Conservation (phyloP, 2,888 invertebrate genomes). For the Electrophaes corylata region DNA sequence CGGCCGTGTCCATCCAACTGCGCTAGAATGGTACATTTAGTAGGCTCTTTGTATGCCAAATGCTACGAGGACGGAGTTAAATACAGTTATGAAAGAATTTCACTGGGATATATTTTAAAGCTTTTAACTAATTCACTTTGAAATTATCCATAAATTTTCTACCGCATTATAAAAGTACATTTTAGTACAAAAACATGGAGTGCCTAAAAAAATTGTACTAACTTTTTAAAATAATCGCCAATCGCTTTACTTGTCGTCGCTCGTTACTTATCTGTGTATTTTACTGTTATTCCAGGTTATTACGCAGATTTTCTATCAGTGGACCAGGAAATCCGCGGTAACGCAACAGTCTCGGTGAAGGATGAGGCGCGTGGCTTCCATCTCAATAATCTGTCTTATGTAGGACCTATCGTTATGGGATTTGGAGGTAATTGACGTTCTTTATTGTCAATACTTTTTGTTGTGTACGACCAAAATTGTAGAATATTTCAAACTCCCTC, state of each 20-base stretch:
- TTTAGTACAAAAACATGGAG: too few relatives aligned
- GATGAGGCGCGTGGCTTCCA: conserved; percentile 93
- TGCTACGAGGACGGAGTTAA: not conserved
- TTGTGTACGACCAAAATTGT: too few relatives aligned
- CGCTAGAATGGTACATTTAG: conserved; percentile 10
- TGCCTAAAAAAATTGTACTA: too few relatives aligned
- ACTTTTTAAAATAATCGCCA: too few relatives aligned
- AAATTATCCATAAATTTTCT: too few relatives aligned
- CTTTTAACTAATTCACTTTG: too few relatives aligned
- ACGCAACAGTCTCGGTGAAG: conserved; percentile 90
- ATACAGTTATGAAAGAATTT: too few relatives aligned
- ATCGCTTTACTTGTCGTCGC: too few relatives aligned
- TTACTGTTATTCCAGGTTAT: conserved; percentile 85
- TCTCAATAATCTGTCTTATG: conserved; percentile 95
- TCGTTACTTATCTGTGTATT: too few relatives aligned
- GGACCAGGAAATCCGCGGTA: conserved; percentile 90
- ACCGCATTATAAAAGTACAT: too few relatives aligned
- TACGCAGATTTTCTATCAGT: conserved; percentile 92
- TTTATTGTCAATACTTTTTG: not conserved
- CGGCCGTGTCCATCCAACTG: conserved; percentile 42
- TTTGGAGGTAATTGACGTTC: conserved; percentile 90
- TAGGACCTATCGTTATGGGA: conserved; percentile 99
- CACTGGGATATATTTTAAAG: too few relatives aligned
- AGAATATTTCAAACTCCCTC: too few relatives aligned
- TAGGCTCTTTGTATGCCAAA: conserved; percentile 6